phyloP scores from a whole-genome alignment of 2,797 vertebrate species.

The Rhynchotus rufescens region DNA sequence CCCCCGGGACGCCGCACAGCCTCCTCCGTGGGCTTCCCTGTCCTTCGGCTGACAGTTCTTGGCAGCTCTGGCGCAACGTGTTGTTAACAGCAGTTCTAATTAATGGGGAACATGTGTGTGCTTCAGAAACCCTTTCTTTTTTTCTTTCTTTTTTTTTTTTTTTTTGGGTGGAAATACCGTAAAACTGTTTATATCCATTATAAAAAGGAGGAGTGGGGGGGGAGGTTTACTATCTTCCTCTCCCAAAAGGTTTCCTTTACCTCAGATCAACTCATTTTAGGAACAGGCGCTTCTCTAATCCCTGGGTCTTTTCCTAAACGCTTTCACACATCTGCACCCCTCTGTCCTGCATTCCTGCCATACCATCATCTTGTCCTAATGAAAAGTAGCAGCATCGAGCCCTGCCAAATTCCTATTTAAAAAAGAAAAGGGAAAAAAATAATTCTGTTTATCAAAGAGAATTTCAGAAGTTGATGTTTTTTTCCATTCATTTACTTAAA shows the following conservation, averaged over 20 bases:
- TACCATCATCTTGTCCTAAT: conserved; percentile 62
- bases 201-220: not conserved
- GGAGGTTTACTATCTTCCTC: conserved; percentile 46
- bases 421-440: not conserved
- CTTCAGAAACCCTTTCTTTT: conserved; percentile 49
- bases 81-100: conserved; percentile 77
- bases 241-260: conserved; percentile 75
- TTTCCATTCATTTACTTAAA: conserved; percentile 68
- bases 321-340: conserved; percentile 69
- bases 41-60: conserved; percentile 71
- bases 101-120: conserved; percentile 76
- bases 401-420: not conserved
- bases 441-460: conserved; percentile 67
- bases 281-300: conserved; percentile 60
- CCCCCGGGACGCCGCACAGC: not conserved
- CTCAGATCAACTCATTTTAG: conserved; percentile 71
- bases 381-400: conserved; percentile 56
- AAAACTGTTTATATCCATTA: conserved; percentile 67
- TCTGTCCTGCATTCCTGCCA: conserved; percentile 64
- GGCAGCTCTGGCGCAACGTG: conserved; percentile 72
- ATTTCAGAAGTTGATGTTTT: conserved; percentile 62
- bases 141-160: not conserved
- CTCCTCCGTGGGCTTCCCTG: conserved; percentile 68
- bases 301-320: conserved; percentile 54
- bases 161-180: conserved; percentile 53